phyloP scores from a whole-genome alignment of 2,888 invertebrate species.

The Poecilus cupreus region DNA sequence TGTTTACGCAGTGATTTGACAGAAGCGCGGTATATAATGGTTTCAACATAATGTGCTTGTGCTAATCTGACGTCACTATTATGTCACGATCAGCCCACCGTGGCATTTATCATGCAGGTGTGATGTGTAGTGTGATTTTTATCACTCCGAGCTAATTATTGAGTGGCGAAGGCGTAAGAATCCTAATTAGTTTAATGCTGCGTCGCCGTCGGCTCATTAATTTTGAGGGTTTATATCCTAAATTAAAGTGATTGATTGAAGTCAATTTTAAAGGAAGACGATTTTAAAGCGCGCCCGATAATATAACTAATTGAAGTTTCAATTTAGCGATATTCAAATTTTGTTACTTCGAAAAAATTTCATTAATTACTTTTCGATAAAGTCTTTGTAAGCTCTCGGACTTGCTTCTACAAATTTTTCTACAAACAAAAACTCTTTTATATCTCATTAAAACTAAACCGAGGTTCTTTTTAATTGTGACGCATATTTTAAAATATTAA shows the following conservation, averaged over 20 bases:
- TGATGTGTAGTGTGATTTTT: background rate
- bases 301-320: conserved; percentile 42
- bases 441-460: too few relatives aligned
- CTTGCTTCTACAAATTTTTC: background rate
- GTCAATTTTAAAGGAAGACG: conserved; percentile 42
- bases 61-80: background rate
- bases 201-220: conserved; percentile 24
- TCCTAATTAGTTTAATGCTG: background rate
- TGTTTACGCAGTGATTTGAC: conserved; percentile 16
- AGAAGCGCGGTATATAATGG: background rate
- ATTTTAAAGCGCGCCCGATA: conserved; percentile 7
- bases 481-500: too few relatives aligned
- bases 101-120: background rate
- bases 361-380: conserved; percentile 10
- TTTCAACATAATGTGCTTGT: too few relatives aligned
- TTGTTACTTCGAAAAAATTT: background rate
- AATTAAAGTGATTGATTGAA: conserved; percentile 42
- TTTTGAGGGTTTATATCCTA: conserved; percentile 39
- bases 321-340: background rate
- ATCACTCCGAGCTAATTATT: background rate
- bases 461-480: background rate
- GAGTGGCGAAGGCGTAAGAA: background rate
- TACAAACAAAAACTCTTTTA: background rate
- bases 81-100: conserved; percentile 6
- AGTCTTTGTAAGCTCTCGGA: background rate